Conservation (phyloP, 2,888 invertebrate genomes). For the Chloroclystis v-ata region DNA sequence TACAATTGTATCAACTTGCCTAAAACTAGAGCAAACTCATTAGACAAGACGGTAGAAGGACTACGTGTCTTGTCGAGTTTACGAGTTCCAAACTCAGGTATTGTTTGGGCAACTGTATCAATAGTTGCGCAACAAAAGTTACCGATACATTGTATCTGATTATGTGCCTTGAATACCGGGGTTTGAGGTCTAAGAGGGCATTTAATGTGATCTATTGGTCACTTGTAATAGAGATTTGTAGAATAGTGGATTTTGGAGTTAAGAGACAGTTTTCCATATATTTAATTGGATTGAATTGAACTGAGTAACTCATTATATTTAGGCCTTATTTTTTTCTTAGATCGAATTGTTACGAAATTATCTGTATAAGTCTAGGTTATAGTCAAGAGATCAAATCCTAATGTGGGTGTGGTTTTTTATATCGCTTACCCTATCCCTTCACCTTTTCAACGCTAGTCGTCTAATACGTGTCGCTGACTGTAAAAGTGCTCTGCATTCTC, state of each 20-base stretch:
- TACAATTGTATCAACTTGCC: neutral
- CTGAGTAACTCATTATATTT: no score
- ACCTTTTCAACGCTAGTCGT: no score
- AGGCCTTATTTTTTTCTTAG: no score
- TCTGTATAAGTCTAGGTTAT: no score
- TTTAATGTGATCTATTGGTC: conserved; percentile 9
- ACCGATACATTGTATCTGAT: conserved; percentile 17
- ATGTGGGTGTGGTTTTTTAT: no score
- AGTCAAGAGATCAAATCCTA: no score
- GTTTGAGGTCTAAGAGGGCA: neutral
- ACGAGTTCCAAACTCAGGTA: conserved; percentile 1
- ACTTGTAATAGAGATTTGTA: no score
- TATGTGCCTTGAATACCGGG: conserved; percentile 20
- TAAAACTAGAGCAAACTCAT: conserved; percentile 1
- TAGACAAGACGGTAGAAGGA: neutral
- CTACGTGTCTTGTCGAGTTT: neutral
- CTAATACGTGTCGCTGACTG: neutral
- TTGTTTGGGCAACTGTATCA: conserved; percentile 21
- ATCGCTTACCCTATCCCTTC: no score
- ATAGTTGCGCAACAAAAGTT: conserved; percentile 18
- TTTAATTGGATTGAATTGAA: no score
- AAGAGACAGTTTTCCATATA: no score
- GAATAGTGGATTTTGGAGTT: no score
- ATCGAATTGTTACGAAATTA: no score
- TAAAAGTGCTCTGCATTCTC: neutral